Conservation (phyloP, 92 coral and sea anemone genomes). For the Pocillopora grandis region DNA sequence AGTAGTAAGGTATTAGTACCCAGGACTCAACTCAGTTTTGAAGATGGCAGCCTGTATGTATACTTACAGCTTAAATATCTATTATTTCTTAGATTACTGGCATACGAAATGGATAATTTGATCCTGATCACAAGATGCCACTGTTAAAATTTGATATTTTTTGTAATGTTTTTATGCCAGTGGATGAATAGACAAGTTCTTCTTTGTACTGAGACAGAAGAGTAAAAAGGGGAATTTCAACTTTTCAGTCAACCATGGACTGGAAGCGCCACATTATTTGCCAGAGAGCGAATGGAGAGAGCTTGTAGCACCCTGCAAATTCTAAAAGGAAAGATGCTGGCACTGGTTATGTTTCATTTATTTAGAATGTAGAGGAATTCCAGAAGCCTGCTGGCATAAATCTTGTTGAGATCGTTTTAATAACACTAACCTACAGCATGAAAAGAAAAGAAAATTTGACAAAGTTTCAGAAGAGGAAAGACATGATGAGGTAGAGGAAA, state of each 20-base stretch:
- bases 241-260: conserved; percentile 8
- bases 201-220: no score
- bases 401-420: conserved; percentile 48
- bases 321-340: conserved; percentile 56
- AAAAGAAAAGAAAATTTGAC: conserved; percentile 35
- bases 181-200: no score
- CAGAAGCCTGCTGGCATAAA: conserved; percentile 59
- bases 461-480: conserved; percentile 3
- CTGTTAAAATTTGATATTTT: no score
- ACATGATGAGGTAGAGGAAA: not conserved
- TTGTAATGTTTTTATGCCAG: no score
- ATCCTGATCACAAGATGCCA: no score
- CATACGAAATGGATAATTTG: no score
- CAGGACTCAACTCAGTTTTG: no score
- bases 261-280: conserved; percentile 57
- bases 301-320: conserved; percentile 49
- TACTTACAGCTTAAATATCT: no score
- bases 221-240: no score
- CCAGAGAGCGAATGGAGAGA: conserved; percentile 24
- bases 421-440: conserved; percentile 46
- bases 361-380: conserved; percentile 27
- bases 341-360: conserved; percentile 48
- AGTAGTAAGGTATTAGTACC: no score
- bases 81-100: no score
- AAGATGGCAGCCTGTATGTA: no score